Evolutionary conservation across 2,113 vertebrate species (phyloP).

Genomic region (Percopsis transmontana): DNA sequence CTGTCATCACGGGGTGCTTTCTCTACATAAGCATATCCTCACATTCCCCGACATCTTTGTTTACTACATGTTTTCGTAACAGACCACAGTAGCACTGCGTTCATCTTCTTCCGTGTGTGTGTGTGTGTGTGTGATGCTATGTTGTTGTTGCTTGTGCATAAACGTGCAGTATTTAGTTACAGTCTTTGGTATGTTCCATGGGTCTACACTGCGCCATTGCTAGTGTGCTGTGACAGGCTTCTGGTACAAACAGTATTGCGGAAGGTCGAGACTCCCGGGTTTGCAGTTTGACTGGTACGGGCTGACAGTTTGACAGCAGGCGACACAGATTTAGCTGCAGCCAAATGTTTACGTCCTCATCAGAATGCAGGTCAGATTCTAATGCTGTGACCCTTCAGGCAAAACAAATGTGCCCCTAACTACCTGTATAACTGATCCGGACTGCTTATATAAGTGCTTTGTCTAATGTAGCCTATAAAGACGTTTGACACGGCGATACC

Average conservation of each 20-base stretch:
- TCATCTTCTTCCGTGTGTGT: not conserved
- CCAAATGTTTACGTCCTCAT: constrained; percentile 22
- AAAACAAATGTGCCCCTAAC: not conserved
- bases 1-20: constrained; percentile 32
- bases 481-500: not conserved
- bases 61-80: constrained; percentile 30
- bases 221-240: not conserved
- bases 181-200: not conserved
- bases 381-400: constrained; percentile 4
- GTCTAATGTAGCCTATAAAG: not conserved
- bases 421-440: not conserved
- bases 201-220: not conserved
- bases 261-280: constrained; percentile 15
- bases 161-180: not conserved
- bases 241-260: constrained; percentile 17
- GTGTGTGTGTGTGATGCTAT: constrained; percentile 5
- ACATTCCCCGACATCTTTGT: constrained; percentile 30
- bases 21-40: constrained; percentile 35
- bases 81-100: constrained; percentile 15
- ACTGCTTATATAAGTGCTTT: not conserved
- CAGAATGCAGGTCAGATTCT: constrained; percentile 34
- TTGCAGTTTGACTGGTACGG: not conserved
- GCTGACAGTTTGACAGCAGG: constrained; percentile 16
- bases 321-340: constrained; percentile 23
- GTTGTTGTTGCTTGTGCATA: not conserved